Percentiles rank a stretch among this genome's conserved stretches.
Conservation (phyloP, 2,113 vertebrate genomes). For the Gobiocypris rarus region DNA sequence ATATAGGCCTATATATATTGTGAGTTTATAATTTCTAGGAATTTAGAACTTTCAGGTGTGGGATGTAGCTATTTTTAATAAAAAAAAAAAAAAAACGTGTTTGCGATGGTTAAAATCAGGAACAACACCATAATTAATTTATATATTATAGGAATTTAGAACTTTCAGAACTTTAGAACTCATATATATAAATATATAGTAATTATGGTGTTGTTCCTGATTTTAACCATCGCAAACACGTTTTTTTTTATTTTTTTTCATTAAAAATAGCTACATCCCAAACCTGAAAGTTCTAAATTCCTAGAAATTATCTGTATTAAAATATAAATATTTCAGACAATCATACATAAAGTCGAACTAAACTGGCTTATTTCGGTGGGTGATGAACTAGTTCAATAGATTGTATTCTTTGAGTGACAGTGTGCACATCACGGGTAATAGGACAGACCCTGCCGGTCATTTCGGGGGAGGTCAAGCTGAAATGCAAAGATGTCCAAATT, state of each 20-base stretch:
- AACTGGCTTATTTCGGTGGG: slow-evolving; percentile 68
- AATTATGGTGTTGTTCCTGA: neutral
- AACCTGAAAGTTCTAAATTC: neutral
- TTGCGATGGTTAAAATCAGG: neutral
- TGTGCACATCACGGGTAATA: slow-evolving; percentile 81
- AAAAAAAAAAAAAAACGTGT: no score
- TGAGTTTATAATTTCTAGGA: neutral
- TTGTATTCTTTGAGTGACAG: slow-evolving; percentile 68
- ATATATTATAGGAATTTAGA: no score
- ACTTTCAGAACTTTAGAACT: no score
- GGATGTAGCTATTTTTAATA: neutral
- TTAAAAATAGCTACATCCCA: neutral
- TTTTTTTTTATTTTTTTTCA: no score
- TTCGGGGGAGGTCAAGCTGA: slow-evolving; percentile 62
- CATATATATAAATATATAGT: no score
- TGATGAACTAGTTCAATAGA: slow-evolving; percentile 81
- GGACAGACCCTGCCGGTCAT: slow-evolving; percentile 73
- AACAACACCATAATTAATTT: neutral
- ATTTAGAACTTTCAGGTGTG: neutral
- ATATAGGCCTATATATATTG: no score
- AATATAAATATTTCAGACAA: neutral
- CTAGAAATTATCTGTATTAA: neutral
- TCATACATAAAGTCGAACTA: slow-evolving; percentile 29
- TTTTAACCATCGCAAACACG: neutral
- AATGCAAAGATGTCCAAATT: slow-evolving; percentile 75